A percentile compares a stretch with the other conserved stretches of the same genome.
phyloP scores from a whole-genome alignment of 2,888 invertebrate genomes.

The Perdita meconis region DNA sequence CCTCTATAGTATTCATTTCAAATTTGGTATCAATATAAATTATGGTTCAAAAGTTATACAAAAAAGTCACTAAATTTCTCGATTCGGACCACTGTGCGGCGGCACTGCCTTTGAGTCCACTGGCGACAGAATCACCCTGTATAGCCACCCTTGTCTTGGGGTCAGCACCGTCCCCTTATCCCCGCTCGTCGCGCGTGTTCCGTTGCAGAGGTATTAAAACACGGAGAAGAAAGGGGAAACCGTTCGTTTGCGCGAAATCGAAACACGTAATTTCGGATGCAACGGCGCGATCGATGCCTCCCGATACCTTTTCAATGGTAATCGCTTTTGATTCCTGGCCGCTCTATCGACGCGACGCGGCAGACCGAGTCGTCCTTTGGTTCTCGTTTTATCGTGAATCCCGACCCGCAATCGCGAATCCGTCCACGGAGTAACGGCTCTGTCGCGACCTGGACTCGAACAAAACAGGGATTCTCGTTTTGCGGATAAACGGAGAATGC shows the following conservation, averaged over 20 bases:
- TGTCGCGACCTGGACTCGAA: slow-evolving; percentile 52
- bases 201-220: neutral
- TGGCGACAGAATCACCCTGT: too few relatives aligned
- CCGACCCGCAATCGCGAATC: slow-evolving; percentile 61
- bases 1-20: too few relatives aligned
- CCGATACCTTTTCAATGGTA: slow-evolving; percentile 10
- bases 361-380: neutral
- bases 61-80: too few relatives aligned
- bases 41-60: too few relatives aligned
- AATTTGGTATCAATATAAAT: too few relatives aligned
- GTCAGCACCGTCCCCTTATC: too few relatives aligned
- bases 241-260: neutral
- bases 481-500: slow-evolving; percentile 68
- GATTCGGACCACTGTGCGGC: too few relatives aligned
- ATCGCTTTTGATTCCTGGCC: neutral
- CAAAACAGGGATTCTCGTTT: slow-evolving; percentile 71
- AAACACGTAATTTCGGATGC: slow-evolving; percentile 6
- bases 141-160: too few relatives aligned
- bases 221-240: neutral
- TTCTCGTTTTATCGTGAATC: slow-evolving; percentile 18
- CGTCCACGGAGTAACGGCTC: slow-evolving; percentile 32
- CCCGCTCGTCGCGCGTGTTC: neutral
- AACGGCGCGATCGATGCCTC: neutral
- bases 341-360: neutral
- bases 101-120: too few relatives aligned